Percentiles rank a stretch among this genome's conserved stretches.
Evolutionary conservation across 2,113 vertebrate species (phyloP).

Genomic region (Gadus chalcogrammus): DNA sequence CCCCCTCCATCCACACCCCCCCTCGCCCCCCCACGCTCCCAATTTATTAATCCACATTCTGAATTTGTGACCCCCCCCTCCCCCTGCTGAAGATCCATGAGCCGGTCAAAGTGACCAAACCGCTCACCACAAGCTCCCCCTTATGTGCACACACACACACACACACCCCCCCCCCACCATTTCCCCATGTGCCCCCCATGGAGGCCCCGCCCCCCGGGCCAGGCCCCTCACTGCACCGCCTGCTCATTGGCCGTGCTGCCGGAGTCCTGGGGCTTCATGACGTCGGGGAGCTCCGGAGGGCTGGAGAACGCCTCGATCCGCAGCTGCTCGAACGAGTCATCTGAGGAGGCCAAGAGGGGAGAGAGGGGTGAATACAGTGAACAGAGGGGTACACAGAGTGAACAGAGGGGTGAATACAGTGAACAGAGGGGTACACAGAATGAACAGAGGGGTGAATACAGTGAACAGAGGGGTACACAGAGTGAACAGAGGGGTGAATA

Average conservation of each 20-base stretch:
- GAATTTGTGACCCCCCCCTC: conserved; percentile 41
- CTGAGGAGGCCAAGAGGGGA: conserved; percentile 49
- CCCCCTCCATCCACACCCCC: not conserved
- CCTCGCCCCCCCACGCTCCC: not conserved
- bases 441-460: too few species aligned
- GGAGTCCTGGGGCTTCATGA: conserved; percentile 92
- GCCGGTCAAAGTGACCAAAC: conserved; percentile 24
- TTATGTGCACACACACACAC: not conserved
- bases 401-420: too few species aligned
- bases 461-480: too few species aligned
- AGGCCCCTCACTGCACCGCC: conserved; percentile 81
- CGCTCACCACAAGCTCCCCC: conserved; percentile 3
- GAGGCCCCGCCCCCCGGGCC: conserved; percentile 10
- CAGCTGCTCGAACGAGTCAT: conserved; percentile 83
- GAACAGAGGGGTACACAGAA: too few species aligned
- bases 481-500: too few species aligned
- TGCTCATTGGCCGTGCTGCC: conserved; percentile 87
- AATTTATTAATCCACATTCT: conserved; percentile 31
- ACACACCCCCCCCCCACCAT: conserved; percentile 6
- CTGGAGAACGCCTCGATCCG: conserved; percentile 86
- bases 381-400: too few species aligned
- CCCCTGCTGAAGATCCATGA: conserved; percentile 42
- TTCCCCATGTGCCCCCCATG: not conserved
- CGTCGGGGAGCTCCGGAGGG: conserved; percentile 87
- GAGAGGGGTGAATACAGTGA: not conserved